phyloP scores from a whole-genome alignment of 1,140 invertebrate species.

The Chrysoperla carnea region DNA sequence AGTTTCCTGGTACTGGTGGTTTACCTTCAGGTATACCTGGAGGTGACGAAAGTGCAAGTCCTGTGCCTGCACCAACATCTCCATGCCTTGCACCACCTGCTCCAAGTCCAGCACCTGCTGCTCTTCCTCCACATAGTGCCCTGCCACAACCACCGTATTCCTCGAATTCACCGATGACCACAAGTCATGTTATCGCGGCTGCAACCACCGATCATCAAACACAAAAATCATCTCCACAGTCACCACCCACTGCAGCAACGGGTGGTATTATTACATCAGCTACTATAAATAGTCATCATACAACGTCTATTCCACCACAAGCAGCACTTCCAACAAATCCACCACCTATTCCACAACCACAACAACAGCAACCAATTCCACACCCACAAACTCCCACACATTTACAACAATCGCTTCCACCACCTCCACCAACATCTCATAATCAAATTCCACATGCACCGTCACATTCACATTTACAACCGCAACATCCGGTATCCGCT shows the following conservation, averaged over 20 bases:
- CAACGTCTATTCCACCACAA: slow-evolving; percentile 4
- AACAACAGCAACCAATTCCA: neutral
- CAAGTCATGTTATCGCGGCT: slow-evolving; percentile 11
- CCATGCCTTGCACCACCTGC: slow-evolving; percentile 19
- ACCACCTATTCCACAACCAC: too few species aligned
- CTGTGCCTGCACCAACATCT: slow-evolving; percentile 18
- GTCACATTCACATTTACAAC: neutral
- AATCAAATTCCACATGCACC: slow-evolving; percentile 2
- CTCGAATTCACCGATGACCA: slow-evolving; percentile 25
- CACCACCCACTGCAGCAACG: neutral
- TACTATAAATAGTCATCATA: neutral
- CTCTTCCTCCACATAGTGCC: slow-evolving; percentile 27
- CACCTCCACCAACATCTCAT: slow-evolving; percentile 4
- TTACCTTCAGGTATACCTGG: slow-evolving; percentile 19
- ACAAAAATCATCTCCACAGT: neutral
- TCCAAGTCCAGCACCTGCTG: slow-evolving; percentile 25
- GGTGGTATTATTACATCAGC: slow-evolving; percentile 4
- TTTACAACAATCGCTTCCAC: slow-evolving; percentile 2
- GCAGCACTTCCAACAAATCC: slow-evolving; percentile 1
- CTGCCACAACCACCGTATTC: slow-evolving; percentile 28
- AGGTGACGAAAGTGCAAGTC: slow-evolving; percentile 17
- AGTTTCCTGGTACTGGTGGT: slow-evolving; percentile 27
- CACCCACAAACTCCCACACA: neutral
- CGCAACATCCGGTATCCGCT: neutral
- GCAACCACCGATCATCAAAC: slow-evolving; percentile 1